Base-by-base conservation (phyloP, 2,888 invertebrate species). In the Sphaerophoria taeniata region DNA sequence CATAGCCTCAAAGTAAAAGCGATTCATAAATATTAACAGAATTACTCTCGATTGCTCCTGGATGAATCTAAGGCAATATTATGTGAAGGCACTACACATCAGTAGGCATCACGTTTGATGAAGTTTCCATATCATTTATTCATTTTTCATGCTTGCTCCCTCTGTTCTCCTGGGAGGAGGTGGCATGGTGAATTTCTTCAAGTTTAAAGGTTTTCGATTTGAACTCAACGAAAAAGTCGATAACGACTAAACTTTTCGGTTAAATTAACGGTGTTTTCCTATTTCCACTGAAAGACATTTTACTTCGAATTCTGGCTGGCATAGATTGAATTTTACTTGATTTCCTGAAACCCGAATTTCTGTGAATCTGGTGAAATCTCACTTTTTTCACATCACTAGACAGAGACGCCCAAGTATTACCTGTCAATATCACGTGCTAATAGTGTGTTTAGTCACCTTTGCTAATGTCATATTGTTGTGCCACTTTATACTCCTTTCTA, bases 11-110 rank as follows among this genome's bases (percentile, higher is more conserved):
- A 58, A 69, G 69, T 58, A 79, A 36, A 60, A 67, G 45, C 58
- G 65, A 65, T 74, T 81, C 67, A 80, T 74, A 69, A 75, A 71
- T 63, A 74, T 74, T 81, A 58, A 71, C 76, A 71, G 43, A 34
- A 55, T n/a, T 12, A 14, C 47, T 39, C 49, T 34, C 7, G 7
- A 65, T 51, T 11, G 1, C 49, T 11, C 39, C 36, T 51, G 43
- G 24, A 31, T 56, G 47, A 74, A 34, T 24, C 4, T 33, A 12
- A 43, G 12, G 43, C 6, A 43, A 6, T 43, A 43, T 39, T 31
- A 31, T n/a, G n/a, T 45, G 45, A n/a, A 7, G 11, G 24, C 33
- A 49, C 67, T 51, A 61, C 55, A 61, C 55, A 43, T 43, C 61
- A 24, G 24, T 56, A 11, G 49, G 39, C 49, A 49, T 55, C 16